Conservation (phyloP, 2,888 invertebrate species). For the Camptogramma bilineatum region DNA sequence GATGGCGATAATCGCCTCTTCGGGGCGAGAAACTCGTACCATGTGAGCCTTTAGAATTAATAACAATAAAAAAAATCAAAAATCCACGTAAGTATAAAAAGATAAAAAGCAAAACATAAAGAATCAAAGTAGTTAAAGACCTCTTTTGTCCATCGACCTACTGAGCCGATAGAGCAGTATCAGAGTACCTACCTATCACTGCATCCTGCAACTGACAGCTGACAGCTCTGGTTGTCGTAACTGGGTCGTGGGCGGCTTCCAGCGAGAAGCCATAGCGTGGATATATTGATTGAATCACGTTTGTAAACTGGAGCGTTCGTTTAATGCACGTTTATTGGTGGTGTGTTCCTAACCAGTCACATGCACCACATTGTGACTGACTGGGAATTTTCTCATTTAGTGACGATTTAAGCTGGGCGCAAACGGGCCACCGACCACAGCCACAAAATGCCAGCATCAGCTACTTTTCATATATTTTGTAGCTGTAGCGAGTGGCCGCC, state of each 20-base stretch:
- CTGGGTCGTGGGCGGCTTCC: constrained; percentile 3
- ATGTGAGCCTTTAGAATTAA: too few species aligned
- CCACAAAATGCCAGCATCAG: too few species aligned
- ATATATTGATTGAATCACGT: neutral
- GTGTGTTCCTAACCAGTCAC: neutral
- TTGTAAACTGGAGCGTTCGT: neutral
- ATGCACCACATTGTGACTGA: too few species aligned
- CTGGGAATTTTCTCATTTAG: too few species aligned
- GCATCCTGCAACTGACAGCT: constrained; percentile 25
- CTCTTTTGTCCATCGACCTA: constrained; percentile 4
- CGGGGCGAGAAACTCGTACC: too few species aligned
- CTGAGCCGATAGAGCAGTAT: neutral
- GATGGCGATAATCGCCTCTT: too few species aligned
- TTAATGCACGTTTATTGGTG: neutral
- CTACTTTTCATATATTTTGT: too few species aligned
- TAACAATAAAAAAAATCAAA: too few species aligned
- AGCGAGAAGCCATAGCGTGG: neutral
- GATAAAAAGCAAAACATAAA: neutral
- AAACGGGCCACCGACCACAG: too few species aligned
- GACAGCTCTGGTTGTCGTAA: constrained; percentile 27
- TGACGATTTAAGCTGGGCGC: too few species aligned
- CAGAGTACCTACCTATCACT: too few species aligned
- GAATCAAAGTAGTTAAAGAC: neutral
- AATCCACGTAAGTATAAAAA: neutral
- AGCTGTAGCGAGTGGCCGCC: too few species aligned